These are phyloP conservation scores for Achatina immaculata DNA, from an alignment of 1,140 invertebrate genomes.

Conservation along the genomic window DNA sequence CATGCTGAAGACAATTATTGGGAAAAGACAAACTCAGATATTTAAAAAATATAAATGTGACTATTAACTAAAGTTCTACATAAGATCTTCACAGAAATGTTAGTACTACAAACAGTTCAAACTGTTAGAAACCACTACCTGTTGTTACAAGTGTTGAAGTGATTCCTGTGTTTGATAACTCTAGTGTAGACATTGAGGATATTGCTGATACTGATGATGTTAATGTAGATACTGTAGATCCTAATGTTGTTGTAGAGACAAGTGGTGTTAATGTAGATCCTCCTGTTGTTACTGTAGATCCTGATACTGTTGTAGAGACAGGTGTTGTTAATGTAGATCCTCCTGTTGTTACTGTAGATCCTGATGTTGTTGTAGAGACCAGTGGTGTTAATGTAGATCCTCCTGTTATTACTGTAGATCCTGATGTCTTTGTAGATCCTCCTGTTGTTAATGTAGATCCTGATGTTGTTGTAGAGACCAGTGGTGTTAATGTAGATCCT, in stretches of 20 bases:
- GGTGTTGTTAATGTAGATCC: background rate
- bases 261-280: no score
- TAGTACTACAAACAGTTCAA: no score
- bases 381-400: slow-evolving; percentile 15
- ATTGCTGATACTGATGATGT: background rate
- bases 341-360: background rate
- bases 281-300: slow-evolving; percentile 7
- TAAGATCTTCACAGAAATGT: no score
- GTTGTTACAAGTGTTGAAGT: background rate
- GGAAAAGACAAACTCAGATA: no score
- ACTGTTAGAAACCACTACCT: no score
- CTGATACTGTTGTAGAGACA: background rate
- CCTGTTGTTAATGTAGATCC: slow-evolving; percentile 3
- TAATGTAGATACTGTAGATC: background rate
- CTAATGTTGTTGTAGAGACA: background rate
- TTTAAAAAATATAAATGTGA: no score
- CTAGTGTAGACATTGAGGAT: background rate
- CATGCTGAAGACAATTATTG: no score
- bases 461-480: background rate
- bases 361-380: background rate
- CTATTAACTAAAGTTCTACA: no score
- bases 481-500: background rate
- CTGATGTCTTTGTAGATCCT: slow-evolving; percentile 6
- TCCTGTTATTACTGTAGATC: slow-evolving; percentile 20
- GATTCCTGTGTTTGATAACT: background rate